These are phyloP conservation scores for Pararge aegeria DNA, from an alignment of 1,140 invertebrate species.

Conservation along the genomic window DNA sequence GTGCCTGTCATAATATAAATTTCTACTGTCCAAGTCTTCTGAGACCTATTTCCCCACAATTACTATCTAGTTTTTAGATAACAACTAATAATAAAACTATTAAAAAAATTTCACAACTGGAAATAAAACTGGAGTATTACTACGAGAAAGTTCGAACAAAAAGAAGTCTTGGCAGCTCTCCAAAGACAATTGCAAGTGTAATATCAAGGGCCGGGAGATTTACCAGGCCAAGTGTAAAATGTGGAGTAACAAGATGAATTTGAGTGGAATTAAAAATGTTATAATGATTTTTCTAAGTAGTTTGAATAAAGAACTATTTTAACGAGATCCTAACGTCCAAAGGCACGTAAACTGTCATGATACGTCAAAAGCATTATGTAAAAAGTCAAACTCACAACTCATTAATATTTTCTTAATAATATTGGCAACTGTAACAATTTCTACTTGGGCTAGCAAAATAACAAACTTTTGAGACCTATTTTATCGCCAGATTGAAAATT, in stretches of 20 bases:
- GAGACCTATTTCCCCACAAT: too few species aligned
- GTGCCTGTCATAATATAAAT: too few species aligned
- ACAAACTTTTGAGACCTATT: too few species aligned
- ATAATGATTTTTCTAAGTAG: not conserved
- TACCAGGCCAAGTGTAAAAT: not conserved
- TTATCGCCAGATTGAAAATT: too few species aligned
- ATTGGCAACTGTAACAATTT: too few species aligned
- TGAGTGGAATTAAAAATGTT: not conserved
- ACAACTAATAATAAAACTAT: conserved; percentile 1
- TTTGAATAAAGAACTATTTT: not conserved
- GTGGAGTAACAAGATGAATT: conserved; percentile 5
- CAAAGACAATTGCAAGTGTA: conserved; percentile 6
- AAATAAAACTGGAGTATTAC: not conserved
- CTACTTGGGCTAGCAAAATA: too few species aligned
- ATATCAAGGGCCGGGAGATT: conserved; percentile 1
- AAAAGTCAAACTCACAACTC: too few species aligned
- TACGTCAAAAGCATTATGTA: too few species aligned
- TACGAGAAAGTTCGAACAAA: not conserved
- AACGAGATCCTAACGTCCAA: too few species aligned
- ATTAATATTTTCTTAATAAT: too few species aligned
- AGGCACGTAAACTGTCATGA: too few species aligned
- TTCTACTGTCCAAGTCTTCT: too few species aligned
- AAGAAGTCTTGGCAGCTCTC: not conserved
- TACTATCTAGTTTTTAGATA: not conserved
- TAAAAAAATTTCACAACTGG: not conserved